phyloP scores from a whole-genome alignment of 2,888 invertebrate genomes.

The Dyspetes luteomarginatus region DNA sequence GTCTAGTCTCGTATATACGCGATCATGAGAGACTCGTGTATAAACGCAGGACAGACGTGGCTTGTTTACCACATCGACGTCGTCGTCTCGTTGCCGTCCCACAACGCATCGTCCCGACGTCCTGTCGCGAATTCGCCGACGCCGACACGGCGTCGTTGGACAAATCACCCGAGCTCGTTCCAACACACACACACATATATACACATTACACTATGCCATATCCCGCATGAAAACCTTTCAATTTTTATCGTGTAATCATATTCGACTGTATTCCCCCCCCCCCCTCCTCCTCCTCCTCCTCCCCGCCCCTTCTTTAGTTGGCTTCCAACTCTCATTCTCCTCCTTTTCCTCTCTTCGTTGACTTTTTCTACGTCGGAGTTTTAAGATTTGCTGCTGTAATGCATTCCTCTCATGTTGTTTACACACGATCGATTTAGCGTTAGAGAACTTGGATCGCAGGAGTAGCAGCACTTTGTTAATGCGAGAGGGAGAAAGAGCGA shows the following conservation, averaged over 20 bases:
- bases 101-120: conserved; percentile 52
- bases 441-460: conserved; percentile 24
- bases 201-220: conserved; percentile 4
- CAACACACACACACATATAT: neutral
- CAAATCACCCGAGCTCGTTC: conserved; percentile 47
- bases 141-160: conserved; percentile 55
- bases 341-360: neutral
- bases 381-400: neutral
- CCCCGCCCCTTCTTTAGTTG: neutral
- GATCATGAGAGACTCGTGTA: neutral
- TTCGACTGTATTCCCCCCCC: conserved; percentile 19
- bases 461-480: neutral
- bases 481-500: neutral
- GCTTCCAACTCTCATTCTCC: neutral
- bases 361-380: neutral
- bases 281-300: neutral
- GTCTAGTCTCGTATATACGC: conserved; percentile 45
- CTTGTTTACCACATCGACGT: conserved; percentile 60
- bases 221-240: conserved; percentile 43
- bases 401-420: conserved; percentile 18
- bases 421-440: conserved; percentile 27
- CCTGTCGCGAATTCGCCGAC: conserved; percentile 57
- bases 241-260: conserved; percentile 60
- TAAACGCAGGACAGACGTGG: conserved; percentile 8
- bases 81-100: conserved; percentile 36